Evolutionary conservation across 2,888 invertebrate species (phyloP), one percentile per base, ranked within the genome.

Genomic region (Ephialtes manifestator): DNA sequence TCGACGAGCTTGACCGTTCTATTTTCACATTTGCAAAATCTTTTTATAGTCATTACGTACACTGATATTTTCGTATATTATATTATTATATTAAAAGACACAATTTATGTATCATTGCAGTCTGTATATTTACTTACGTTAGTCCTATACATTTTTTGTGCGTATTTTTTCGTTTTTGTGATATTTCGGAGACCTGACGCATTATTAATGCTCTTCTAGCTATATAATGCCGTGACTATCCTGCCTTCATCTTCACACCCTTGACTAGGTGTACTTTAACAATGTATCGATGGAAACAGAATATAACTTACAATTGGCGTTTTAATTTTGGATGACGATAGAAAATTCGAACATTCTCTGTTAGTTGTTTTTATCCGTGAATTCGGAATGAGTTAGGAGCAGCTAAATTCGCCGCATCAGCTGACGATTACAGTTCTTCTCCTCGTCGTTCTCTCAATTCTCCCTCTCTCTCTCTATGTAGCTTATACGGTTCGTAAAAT

Each of bases 131-230:
- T 28, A 84, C 88, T 91, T 88, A 91, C 91, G 84, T 91, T 91
- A 86, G 89, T 85, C 55, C 91, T 90, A 87, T 90, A 89, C 91
- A 91, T 91, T 86, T 83, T 72, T 35, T 35, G 11, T 39, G 18
- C 15, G 18, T 28, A 18, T 1, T 75, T 13, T 13, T 51, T 35
- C 13, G 18, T 67, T 18, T 60, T 68, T 20, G 72, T 13, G 48
- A 35, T 15, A 58, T 13, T 24, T 48, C 24, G 51, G 18, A 60
- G 53, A 24, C 76, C 31, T 53, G 65, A 71, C 81, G 58, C 84
- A 84, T 81, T 60, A 77, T 43, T 77, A 58, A 24, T 55, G 35
- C 39, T 13, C 58, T 46, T 35, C 8, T 39, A 35, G 53, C 10
- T 70, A 39, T 70, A 39, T 13, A 5, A 7, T 68, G 3, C 5